Evolutionary conservation across 2,888 invertebrate genomes (phyloP).

Genomic region (Diabrotica balteata): DNA sequence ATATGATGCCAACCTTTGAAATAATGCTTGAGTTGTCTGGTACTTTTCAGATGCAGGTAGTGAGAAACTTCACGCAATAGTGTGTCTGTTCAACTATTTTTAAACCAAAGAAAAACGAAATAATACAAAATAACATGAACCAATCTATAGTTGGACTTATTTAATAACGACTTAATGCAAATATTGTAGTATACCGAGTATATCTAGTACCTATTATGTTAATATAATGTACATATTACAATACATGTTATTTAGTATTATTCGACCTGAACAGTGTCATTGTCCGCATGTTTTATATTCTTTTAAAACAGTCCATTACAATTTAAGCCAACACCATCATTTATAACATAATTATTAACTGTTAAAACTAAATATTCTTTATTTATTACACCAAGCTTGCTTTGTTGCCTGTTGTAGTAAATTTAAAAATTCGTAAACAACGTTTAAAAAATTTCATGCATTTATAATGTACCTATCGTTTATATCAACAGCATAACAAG

Average conservation of each 20-base stretch:
- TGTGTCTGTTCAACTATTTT: conserved; percentile 52
- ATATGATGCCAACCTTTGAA: conserved; percentile 47
- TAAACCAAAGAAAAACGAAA: conserved; percentile 52
- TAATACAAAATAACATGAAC: conserved; percentile 51
- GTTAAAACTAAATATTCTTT: too few relatives aligned
- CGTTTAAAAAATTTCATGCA: too few relatives aligned
- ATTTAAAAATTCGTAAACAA: too few relatives aligned
- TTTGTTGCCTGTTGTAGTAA: too few relatives aligned
- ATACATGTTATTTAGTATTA: conserved; percentile 51
- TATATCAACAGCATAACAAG: too few relatives aligned
- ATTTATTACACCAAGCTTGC: too few relatives aligned
- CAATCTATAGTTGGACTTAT: conserved; percentile 40
- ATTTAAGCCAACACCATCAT: too few relatives aligned
- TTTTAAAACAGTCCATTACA: too few relatives aligned
- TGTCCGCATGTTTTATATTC: conserved; percentile 32
- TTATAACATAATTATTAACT: too few relatives aligned
- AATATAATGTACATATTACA: conserved; percentile 40
- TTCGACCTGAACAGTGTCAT: conserved; percentile 43
- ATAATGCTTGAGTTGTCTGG: conserved; percentile 48
- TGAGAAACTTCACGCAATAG: conserved; percentile 46
- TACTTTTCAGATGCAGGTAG: conserved; percentile 45
- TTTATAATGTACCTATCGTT: too few relatives aligned
- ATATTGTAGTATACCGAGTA: conserved; percentile 41
- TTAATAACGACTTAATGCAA: conserved; percentile 40
- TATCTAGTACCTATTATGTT: conserved; percentile 37